Conservation (phyloP, 1,140 invertebrate species). For the Amyelois transitella region DNA sequence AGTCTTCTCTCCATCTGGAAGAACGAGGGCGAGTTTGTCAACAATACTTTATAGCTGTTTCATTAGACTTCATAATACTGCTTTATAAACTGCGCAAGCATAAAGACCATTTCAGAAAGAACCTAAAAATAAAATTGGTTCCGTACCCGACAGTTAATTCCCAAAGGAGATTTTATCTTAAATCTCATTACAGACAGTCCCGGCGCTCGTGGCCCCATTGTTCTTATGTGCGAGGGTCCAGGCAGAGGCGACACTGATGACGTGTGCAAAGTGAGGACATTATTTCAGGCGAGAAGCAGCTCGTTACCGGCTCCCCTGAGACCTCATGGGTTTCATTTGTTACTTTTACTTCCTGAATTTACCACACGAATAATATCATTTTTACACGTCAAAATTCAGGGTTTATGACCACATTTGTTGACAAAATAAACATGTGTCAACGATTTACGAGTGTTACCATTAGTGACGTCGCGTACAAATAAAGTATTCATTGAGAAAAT, state of each 20-base stretch:
- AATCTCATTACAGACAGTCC: slow-evolving; percentile 7
- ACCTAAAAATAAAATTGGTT: not conserved
- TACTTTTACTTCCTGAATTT: slow-evolving; percentile 4
- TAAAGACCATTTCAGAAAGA: not conserved
- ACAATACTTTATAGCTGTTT: not conserved
- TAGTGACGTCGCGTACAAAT: not conserved
- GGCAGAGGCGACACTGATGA: slow-evolving; percentile 28
- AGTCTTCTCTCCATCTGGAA: not conserved
- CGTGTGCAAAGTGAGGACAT: slow-evolving; percentile 38
- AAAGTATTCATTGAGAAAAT: slow-evolving; percentile 1
- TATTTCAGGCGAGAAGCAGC: slow-evolving; percentile 24
- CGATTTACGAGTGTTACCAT: slow-evolving; percentile 5
- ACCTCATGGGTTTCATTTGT: slow-evolving; percentile 24
- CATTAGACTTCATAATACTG: not conserved
- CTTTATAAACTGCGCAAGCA: not conserved
- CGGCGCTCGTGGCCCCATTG: not conserved
- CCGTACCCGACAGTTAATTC: slow-evolving; percentile 3
- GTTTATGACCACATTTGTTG: not conserved
- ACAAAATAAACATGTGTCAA: slow-evolving; percentile 15
- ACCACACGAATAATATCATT: not conserved
- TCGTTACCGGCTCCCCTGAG: slow-evolving; percentile 28
- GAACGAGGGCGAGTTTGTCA: not conserved
- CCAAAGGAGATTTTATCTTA: slow-evolving; percentile 14
- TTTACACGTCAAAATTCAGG: not conserved
- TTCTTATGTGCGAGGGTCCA: slow-evolving; percentile 19